Evolutionary conservation across 1,140 invertebrate species (phyloP), one percentile per base, ranked within the genome.

Genomic region (Megathymus violae): DNA sequence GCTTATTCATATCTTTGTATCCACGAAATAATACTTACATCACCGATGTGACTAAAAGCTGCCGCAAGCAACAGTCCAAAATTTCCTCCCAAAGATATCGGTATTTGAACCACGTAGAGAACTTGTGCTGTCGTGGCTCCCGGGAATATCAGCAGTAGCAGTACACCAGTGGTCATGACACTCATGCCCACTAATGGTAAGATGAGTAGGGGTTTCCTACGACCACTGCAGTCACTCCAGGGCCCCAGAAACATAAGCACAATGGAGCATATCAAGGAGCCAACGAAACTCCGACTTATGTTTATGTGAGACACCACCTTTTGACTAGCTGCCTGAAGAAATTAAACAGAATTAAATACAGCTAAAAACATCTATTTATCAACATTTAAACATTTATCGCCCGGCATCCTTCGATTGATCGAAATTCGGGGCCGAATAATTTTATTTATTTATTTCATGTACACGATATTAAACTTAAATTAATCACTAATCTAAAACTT

Each of bases 151-250:
- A 89, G 63, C 67, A 91, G 64, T 0, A 91, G 48, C 14, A 91
- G 41, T 0, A 91, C 79, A 41, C 67, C 78, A 6, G 78, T 74
- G 1, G 89, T 85, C 78, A 87, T 89, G 0, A 88, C 67, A 36
- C 81, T 79, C 89, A 91, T 92, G 0, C 89, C 89, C 0, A 83
- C 51, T 15, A 92, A 58, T 1, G 91, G 83, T 50, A 91, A 50
- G 13, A 92, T 78, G 4, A 92, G 80, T n/a, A 91, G 61, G 0
- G 91, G 91, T 38, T 91, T 92, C 56, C 91, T 74, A 17, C 89
- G 67, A 1, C 91, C 89, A 70, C 91, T 91, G 67, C 81, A 89
- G 64, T 92, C 91, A 52, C 91, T 92, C 91, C 89, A 92, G 1
- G 91, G 91, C 0, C 88, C 91, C 4, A 89, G 74, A 44, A 92